phyloP scores from a whole-genome alignment of 2,113 vertebrate species.

The Saccopteryx bilineata region DNA sequence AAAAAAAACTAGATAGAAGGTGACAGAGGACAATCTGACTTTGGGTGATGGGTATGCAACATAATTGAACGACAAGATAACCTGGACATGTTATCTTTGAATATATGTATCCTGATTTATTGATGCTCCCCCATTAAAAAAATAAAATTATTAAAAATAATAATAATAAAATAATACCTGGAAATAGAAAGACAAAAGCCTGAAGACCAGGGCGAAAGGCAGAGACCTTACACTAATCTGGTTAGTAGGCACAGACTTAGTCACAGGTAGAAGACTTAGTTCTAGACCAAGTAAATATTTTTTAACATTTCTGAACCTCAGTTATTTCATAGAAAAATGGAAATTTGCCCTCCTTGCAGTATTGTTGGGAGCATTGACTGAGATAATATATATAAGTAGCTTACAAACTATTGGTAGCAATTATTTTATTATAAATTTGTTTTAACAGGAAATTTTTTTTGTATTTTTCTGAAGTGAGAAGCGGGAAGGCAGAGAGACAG shows the following conservation, averaged over 20 bases:
- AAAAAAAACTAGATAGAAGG: no score
- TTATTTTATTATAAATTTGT: neutral
- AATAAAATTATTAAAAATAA: no score
- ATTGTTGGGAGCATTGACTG: neutral
- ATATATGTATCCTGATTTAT: no score
- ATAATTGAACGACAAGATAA: no score
- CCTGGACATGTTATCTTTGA: no score
- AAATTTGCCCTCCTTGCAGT: neutral
- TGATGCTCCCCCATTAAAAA: no score
- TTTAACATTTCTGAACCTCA: neutral
- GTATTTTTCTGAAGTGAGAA: no score
- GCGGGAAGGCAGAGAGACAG: no score
- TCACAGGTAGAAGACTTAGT: neutral
- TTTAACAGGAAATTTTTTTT: neutral
- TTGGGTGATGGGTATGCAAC: no score
- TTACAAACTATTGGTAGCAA: neutral
- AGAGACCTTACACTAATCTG: neutral
- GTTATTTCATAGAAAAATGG: neutral
- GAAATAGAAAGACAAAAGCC: neutral
- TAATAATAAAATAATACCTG: constrained; percentile 7
- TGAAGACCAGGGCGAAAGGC: neutral
- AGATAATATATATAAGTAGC: neutral
- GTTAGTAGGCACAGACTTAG: neutral
- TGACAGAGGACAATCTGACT: no score
- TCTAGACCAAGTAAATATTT: neutral